Evolutionary conservation across 2,888 invertebrate genomes (phyloP).

Genomic region (Cheilosia pagana): DNA sequence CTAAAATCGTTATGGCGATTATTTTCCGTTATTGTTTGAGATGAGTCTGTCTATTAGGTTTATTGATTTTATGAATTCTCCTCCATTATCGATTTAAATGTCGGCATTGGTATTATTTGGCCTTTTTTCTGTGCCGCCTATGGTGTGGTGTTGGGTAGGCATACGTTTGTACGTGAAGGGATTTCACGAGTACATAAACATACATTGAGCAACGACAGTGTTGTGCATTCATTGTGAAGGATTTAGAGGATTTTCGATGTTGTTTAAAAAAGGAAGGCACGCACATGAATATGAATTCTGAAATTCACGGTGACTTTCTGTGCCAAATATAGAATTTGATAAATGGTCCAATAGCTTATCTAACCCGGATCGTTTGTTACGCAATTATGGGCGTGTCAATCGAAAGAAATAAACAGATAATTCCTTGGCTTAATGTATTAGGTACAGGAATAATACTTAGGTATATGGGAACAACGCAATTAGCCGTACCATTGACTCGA

Average conservation of each 20-base stretch:
- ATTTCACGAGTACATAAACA: not conserved
- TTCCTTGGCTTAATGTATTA: too few relatives aligned
- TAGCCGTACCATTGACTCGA: too few relatives aligned
- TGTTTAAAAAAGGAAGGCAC: not conserved
- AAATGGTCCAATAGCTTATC: not conserved
- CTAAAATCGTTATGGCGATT: constrained; percentile 19
- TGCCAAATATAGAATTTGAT: not conserved
- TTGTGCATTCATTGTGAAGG: not conserved
- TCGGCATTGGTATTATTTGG: not conserved
- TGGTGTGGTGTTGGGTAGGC: not conserved
- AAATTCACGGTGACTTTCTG: not conserved
- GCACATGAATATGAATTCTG: not conserved
- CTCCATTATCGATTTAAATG: constrained; percentile 15
- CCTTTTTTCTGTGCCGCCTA: not conserved
- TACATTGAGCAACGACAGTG: too few relatives aligned
- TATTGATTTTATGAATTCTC: constrained; percentile 3
- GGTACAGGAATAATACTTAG: too few relatives aligned
- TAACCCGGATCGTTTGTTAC: not conserved
- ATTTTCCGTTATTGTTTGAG: constrained; percentile 6
- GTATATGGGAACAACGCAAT: too few relatives aligned
- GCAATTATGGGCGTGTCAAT: not conserved
- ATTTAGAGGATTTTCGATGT: not conserved
- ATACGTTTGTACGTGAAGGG: not conserved
- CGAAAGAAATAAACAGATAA: not conserved
- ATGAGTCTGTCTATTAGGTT: constrained; percentile 10